Percentiles rank a stretch among this genome's conserved stretches.
phyloP scores from a whole-genome alignment of 2,888 invertebrate species.

The Tetragnatha montana region DNA sequence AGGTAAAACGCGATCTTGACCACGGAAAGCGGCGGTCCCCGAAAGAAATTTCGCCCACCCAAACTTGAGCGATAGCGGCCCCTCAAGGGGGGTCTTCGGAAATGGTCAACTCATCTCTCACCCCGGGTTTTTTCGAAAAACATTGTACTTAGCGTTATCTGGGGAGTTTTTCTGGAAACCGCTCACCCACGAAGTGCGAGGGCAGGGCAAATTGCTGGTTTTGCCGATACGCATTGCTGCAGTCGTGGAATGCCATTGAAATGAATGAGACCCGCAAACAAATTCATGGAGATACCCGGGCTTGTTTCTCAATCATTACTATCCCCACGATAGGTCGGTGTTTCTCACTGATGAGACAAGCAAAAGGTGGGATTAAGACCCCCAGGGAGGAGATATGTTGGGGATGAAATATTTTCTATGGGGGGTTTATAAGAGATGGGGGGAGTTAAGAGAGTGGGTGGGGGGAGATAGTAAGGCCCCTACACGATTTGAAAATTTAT shows the following conservation, averaged over 20 bases:
- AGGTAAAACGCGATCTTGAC: constrained; percentile 38
- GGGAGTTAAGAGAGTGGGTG: too few species aligned
- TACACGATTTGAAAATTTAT: too few species aligned
- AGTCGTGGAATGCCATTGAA: constrained; percentile 59
- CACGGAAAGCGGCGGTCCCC: constrained; percentile 22
- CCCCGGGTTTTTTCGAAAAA: constrained; percentile 30
- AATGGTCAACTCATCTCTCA: constrained; percentile 43
- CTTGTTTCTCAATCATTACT: too few species aligned
- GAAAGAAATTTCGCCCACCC: too few species aligned
- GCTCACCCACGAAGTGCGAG: constrained; percentile 54
- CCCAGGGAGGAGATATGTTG: too few species aligned
- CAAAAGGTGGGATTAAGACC: too few species aligned
- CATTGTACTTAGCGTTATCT: constrained; percentile 67
- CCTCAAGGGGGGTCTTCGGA: not conserved
- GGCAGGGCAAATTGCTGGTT: not conserved
- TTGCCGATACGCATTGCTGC: constrained; percentile 38
- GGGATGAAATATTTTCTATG: too few species aligned
- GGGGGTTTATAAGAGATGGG: too few species aligned
- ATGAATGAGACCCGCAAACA: not conserved
- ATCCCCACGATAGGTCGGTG: too few species aligned
- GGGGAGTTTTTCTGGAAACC: constrained; percentile 33
- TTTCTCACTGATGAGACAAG: too few species aligned
- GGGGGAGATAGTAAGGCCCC: too few species aligned
- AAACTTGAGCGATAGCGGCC: constrained; percentile 8
- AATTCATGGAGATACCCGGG: too few species aligned